A percentile compares a stretch with the other conserved stretches of the same genome.
phyloP scores from a whole-genome alignment of 2,888 invertebrate species.

The Athalia rosae region DNA sequence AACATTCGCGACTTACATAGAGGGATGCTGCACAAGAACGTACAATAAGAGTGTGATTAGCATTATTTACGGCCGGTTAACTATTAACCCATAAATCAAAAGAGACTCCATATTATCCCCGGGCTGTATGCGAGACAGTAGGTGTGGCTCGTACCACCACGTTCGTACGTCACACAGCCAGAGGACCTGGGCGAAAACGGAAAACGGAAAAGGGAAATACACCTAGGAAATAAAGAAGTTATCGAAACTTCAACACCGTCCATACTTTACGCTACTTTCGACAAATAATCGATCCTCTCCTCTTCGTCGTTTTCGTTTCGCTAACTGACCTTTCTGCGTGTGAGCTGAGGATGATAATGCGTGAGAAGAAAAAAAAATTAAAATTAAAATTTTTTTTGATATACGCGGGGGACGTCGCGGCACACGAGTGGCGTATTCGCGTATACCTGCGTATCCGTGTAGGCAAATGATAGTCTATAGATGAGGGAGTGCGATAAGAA shows the following conservation, averaged over 20 bases:
- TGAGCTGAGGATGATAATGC: too few relatives aligned
- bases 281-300: not conserved
- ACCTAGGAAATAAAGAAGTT: not conserved
- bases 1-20: constrained; percentile 35
- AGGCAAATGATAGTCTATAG: constrained; percentile 22
- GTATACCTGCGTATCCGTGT: not conserved
- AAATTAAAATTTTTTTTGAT: too few relatives aligned
- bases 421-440: not conserved
- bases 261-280: not conserved
- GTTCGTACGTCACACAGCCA: not conserved
- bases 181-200: not conserved
- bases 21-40: constrained; percentile 57
- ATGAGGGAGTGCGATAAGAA: constrained; percentile 32
- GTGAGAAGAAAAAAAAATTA: too few relatives aligned
- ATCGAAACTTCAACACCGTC: too few relatives aligned
- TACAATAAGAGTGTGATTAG: constrained; percentile 73
- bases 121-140: constrained; percentile 55
- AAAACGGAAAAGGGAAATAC: not conserved
- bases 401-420: not conserved
- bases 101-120: constrained; percentile 63
- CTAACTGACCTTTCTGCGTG: too few relatives aligned
- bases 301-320: not conserved
- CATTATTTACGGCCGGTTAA: constrained; percentile 73
- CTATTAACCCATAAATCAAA: constrained; percentile 73
- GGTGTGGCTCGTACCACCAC: constrained; percentile 21